Percentiles rank a stretch among this genome's conserved stretches.
These are phyloP conservation scores for Formica selysi DNA, from an alignment of 1,140 invertebrate species.

Conservation along the genomic window DNA sequence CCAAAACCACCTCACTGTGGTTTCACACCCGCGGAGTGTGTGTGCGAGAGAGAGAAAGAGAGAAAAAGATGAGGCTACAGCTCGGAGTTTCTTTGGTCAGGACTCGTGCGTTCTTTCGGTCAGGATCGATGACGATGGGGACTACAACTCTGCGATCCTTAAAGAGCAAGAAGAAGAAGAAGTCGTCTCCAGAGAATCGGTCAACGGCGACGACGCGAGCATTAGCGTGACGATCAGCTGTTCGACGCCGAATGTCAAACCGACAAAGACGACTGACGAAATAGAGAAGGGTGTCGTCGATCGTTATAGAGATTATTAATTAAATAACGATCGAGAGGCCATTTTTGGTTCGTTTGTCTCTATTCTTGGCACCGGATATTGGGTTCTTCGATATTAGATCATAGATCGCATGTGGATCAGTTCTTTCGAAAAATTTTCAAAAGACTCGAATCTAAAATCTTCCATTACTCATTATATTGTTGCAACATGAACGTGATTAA, in stretches of 20 bases:
- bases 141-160: conserved; percentile 45
- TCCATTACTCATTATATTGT: not conserved
- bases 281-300: conserved; percentile 12
- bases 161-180: conserved; percentile 20
- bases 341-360: not conserved
- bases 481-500: not conserved
- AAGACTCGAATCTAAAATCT: too few species aligned
- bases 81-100: conserved; percentile 71
- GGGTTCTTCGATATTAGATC: too few species aligned
- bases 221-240: conserved; percentile 56
- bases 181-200: conserved; percentile 24
- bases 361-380: not conserved
- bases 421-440: too few species aligned
- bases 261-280: not conserved
- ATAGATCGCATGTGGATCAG: too few species aligned
- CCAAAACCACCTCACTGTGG: conserved; percentile 86
- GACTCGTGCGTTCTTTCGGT: conserved; percentile 69
- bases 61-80: conserved; percentile 60
- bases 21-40: conserved; percentile 85
- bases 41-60: conserved; percentile 53
- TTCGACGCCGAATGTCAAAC: conserved; percentile 26
- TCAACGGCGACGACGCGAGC: conserved; percentile 20
- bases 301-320: conserved; percentile 38
- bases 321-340: conserved; percentile 15
- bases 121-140: conserved; percentile 49